Conservation (phyloP, 2,888 invertebrate species). For the Volucella inanis region DNA sequence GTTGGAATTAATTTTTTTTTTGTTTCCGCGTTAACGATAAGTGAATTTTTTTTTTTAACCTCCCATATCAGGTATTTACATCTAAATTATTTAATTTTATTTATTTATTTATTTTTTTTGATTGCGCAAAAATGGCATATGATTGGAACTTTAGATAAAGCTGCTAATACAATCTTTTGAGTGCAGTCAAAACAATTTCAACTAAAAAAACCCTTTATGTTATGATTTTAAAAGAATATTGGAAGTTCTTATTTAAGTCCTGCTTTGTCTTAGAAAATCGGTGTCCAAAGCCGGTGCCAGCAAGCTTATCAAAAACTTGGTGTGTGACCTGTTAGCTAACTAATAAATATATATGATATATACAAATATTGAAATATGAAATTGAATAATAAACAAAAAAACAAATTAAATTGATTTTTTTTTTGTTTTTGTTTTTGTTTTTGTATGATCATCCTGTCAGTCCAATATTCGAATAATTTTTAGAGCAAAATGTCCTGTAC, state of each 20-base stretch:
- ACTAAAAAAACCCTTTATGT: constrained; percentile 6
- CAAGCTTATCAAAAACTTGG: too few relatives aligned
- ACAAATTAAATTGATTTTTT: too few relatives aligned
- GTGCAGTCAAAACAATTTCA: constrained; percentile 23
- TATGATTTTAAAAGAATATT: not conserved
- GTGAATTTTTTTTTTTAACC: not conserved
- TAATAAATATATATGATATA: too few relatives aligned
- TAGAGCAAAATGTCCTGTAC: too few relatives aligned
- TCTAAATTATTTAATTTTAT: not conserved
- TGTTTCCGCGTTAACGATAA: constrained; percentile 1
- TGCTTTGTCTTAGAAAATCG: too few relatives aligned
- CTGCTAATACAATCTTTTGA: constrained; percentile 3
- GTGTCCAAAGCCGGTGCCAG: too few relatives aligned
- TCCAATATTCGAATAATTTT: too few relatives aligned
- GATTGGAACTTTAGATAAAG: constrained; percentile 25
- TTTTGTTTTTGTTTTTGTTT: too few relatives aligned
- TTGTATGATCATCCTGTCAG: too few relatives aligned
- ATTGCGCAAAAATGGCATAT: constrained; percentile 15
- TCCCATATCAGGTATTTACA: not conserved
- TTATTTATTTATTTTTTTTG: constrained; percentile 8
- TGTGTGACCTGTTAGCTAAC: too few relatives aligned
- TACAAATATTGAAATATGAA: too few relatives aligned
- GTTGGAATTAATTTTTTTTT: not conserved
- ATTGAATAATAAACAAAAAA: too few relatives aligned
- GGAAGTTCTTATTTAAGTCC: not conserved